Percentiles rank a stretch among this genome's conserved stretches.
Conservation (phyloP, 2,797 vertebrate genomes). For the Heteromormyrus szaboi region DNA sequence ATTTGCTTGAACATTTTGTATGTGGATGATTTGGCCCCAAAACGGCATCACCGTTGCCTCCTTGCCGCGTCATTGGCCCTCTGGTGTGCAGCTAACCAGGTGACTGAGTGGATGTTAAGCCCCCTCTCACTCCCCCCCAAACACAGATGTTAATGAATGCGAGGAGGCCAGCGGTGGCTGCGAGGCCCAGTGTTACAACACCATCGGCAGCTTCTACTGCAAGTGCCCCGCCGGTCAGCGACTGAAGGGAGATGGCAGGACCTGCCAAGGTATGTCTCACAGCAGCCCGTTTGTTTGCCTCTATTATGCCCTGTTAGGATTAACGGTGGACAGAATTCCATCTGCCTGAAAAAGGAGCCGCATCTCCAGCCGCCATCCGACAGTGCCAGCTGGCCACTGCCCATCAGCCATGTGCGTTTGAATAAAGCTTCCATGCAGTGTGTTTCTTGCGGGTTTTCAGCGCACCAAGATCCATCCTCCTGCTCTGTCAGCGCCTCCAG, state of each 20-base stretch:
- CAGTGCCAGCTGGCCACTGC: not conserved
- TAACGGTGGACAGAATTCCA: not conserved
- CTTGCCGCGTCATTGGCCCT: not conserved
- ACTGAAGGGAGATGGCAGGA: conserved; percentile 40
- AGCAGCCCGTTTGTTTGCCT: not conserved
- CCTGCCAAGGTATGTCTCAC: conserved; percentile 44
- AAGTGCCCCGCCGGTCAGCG: conserved; percentile 28
- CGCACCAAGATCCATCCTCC: not conserved
- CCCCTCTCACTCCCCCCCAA: not conserved
- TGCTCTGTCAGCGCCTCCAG: not conserved
- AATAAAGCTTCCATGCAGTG: not conserved
- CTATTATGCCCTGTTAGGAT: not conserved
- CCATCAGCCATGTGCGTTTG: not conserved
- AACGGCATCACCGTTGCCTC: not conserved
- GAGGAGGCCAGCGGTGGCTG: conserved; percentile 35
- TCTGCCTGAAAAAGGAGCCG: not conserved
- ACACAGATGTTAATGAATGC: conserved; percentile 46
- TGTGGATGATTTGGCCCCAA: not conserved
- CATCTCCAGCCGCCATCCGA: not conserved
- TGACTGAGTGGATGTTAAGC: not conserved
- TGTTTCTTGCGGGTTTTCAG: not conserved
- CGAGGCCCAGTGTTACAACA: conserved; percentile 44
- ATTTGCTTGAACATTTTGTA: not conserved
- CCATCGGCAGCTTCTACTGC: conserved; percentile 55
- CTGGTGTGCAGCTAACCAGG: not conserved